Base-by-base conservation (phyloP, 1,140 invertebrate genomes). In the Microvelia longipes region DNA sequence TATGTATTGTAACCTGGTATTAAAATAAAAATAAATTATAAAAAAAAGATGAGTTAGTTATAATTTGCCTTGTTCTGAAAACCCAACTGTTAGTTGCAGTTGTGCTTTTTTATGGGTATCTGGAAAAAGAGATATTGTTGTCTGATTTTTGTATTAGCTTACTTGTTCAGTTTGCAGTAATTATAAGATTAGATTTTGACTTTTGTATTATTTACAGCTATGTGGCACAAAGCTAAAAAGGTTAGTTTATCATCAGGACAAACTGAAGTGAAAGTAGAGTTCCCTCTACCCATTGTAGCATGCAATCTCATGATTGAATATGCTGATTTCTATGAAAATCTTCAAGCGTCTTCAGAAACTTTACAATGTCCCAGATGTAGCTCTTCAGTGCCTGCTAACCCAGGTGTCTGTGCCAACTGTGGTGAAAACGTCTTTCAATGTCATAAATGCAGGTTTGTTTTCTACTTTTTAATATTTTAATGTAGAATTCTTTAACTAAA, bases 291-390 rank as follows among this genome's bases (percentile, higher is more conserved):
- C 0, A 98, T 98, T 63, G 91, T 96, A 0, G 96, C 96, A 0
- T 98, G 95, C 76, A 98, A 98, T 81, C 81, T 99, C n/a, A 98
- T 98, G 93, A 92, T 99, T 77, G 96, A 99, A 78, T 98, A 98
- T 81, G 90, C 92, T 0, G 95, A 98, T 77, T 98, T 99, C 79
- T 98, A 96, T 77, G 96, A 99, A 77, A 95, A 89, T 79, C 86
- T 85, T 75, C 89, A 86, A 80, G 88, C 83, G 2, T 83, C 86
- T 73, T 87, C 92, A 69, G 96, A 98, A 81, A 98, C 93, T 2
- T 81, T 98, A 13, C 95, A 97, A 78, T 98, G 96, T 79, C 96
- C 96, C 0, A 85, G 96, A 2, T 98, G 96, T 78, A 96, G 92
- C 71, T 93, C 96, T 2, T 94, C 93, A 2, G 93, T 99, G 0